Conservation (phyloP, 92 coral and sea anemone species). For the Plumapathes pennacea region DNA sequence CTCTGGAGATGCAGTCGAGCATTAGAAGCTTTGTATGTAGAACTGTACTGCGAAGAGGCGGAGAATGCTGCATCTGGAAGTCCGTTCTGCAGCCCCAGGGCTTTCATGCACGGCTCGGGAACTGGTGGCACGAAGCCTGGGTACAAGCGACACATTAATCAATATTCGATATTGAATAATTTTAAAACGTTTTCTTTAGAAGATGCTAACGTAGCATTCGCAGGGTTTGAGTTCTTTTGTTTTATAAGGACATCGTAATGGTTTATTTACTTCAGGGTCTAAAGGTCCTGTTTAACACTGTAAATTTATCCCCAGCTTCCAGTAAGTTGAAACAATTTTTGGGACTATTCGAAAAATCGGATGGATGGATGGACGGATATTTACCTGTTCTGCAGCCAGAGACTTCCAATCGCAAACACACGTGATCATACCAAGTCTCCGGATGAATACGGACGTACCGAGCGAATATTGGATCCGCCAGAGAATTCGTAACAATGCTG, state of each 20-base stretch:
- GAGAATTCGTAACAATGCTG: conserved; percentile 17
- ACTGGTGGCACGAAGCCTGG: conserved; percentile 61
- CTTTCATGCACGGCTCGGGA: conserved; percentile 34
- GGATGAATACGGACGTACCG: conserved; percentile 56
- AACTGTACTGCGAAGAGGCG: conserved; percentile 31
- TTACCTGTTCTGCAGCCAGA: conserved; percentile 57
- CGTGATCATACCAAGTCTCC: conserved; percentile 11
- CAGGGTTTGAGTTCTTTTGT: no score
- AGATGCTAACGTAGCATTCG: no score
- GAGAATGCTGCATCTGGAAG: conserved; percentile 17
- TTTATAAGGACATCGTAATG: no score
- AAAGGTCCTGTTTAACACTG: no score
- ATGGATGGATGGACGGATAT: no score
- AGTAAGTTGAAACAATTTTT: neutral
- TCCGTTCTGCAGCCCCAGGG: conserved; percentile 53
- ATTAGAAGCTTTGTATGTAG: conserved; percentile 22
- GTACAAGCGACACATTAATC: neutral
- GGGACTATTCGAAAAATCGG: no score
- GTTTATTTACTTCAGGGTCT: no score
- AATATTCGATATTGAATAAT: no score
- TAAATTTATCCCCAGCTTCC: neutral
- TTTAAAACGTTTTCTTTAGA: no score
- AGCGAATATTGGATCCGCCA: conserved; percentile 44
- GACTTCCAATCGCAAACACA: conserved; percentile 46
- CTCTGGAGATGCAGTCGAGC: conserved; percentile 31